Conservation (phyloP, 2,797 vertebrate species). For the Siniperca scherzeri region DNA sequence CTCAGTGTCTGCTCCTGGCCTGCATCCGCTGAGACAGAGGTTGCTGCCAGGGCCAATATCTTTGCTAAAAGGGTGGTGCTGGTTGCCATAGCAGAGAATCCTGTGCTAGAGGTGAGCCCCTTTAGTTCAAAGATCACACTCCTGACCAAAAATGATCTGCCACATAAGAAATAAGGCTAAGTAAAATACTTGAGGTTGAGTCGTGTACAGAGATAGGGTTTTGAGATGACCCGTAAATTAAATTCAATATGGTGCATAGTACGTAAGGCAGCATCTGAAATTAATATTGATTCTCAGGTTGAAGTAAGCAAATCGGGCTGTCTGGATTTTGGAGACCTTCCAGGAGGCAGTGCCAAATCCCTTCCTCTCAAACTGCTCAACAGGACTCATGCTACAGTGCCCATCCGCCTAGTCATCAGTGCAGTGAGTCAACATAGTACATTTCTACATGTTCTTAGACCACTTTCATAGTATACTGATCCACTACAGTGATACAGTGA, state of each 20-base stretch:
- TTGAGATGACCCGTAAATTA: neutral
- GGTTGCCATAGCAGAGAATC: constrained; percentile 93
- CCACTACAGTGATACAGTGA: neutral
- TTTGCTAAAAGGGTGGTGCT: constrained; percentile 91
- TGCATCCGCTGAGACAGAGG: constrained; percentile 90
- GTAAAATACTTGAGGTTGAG: neutral
- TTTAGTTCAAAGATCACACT: neutral
- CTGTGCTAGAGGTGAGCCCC: constrained; percentile 88
- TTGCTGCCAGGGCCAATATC: constrained; percentile 87
- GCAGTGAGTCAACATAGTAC: constrained; percentile 88
- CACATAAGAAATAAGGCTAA: neutral
- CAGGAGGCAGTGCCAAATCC: constrained; percentile 88
- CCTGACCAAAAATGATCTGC: neutral
- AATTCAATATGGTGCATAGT: neutral
- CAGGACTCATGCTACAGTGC: constrained; percentile 91
- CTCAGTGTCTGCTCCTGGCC: constrained; percentile 96
- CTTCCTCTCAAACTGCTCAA: constrained; percentile 93
- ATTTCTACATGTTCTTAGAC: constrained; percentile 1
- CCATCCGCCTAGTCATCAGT: constrained; percentile 93
- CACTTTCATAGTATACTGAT: neutral
- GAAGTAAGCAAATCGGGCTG: constrained; percentile 85
- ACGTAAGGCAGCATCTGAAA: neutral
- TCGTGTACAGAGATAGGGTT: neutral
- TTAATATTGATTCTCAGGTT: constrained; percentile 82
- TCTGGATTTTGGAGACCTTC: constrained; percentile 95